These are phyloP conservation scores for Drosophila bunnanda DNA, from an alignment of 2,888 invertebrate species.

Conservation along the genomic window DNA sequence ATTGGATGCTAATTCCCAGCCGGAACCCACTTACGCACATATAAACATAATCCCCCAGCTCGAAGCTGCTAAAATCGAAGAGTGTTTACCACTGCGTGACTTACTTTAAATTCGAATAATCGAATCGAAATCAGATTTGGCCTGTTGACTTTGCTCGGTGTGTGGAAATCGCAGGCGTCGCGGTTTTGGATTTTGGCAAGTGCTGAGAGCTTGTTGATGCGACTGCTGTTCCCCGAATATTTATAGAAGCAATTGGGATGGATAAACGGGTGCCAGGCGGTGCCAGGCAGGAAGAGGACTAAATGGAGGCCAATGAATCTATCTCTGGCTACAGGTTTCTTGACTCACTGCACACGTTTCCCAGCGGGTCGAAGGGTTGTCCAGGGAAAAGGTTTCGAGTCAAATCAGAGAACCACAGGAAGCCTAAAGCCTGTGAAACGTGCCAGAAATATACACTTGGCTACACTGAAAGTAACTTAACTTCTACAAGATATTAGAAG, in stretches of 20 bases:
- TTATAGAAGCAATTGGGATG: constrained; percentile 42
- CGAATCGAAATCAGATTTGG: constrained; percentile 66
- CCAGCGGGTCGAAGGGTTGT: constrained; percentile 12
- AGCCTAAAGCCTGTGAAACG: constrained; percentile 13
- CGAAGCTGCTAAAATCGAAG: constrained; percentile 57
- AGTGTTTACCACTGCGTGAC: constrained; percentile 69
- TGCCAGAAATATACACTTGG: constrained; percentile 25
- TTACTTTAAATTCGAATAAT: constrained; percentile 77
- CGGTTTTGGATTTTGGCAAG: constrained; percentile 50
- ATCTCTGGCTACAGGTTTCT: constrained; percentile 9
- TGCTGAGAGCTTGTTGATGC: constrained; percentile 39
- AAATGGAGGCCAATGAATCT: constrained; percentile 34
- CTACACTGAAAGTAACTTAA: not conserved
- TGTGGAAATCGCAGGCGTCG: constrained; percentile 28
- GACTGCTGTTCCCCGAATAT: constrained; percentile 19
- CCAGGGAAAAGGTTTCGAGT: constrained; percentile 9
- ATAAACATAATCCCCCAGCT: constrained; percentile 5
- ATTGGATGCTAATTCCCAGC: constrained; percentile 72
- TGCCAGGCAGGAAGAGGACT: constrained; percentile 17
- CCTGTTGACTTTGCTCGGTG: constrained; percentile 39
- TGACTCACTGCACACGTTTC: constrained; percentile 30
- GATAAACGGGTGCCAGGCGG: constrained; percentile 29
- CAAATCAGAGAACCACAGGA: constrained; percentile 9
- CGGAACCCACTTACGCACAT: constrained; percentile 30
- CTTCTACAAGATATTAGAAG: too few species aligned